Base-by-base conservation (phyloP, 2,797 vertebrate species). In the Neosalanx taihuensis region DNA sequence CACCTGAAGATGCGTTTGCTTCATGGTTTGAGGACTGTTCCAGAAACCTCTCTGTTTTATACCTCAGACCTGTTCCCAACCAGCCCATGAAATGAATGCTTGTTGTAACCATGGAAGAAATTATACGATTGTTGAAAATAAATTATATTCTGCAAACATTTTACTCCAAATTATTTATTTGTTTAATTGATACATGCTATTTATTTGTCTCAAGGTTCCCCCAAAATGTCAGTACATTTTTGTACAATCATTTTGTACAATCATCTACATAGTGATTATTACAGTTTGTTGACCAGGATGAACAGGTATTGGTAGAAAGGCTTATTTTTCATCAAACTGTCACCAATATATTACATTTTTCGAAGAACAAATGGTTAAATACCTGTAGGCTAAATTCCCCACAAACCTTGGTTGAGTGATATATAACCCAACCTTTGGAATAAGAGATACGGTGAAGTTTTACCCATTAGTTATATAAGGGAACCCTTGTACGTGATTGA, bases 111-210 rank as follows among this genome's bases (percentile, higher is more conserved):
- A 7, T 72, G 33, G 59, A 46, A 56, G 6, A 46, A 74, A 66
- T 76, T 64, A 56, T 20, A 72, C 68, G 41, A 46, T n/a, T n/a
- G 9, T 58, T 67, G 60, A 57, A 70, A 76, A 76, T 74, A 83
- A 83, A 84, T 79, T 57, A 66, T 72, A 58, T 74, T 79, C 63
- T 72, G 76, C 76, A 74, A 46, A 46, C 41, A 46, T 46, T 46
- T 46, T 46, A 46, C 41, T 46, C 41, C 12, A 46, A 46, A 46
- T 46, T 9, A 13, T 46, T 46, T 35, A 35, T 35, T 35, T 41
- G 37, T 10, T 41, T 41, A 41, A 41, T 41, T 41, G 12, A 10
- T 41, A 41, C 37, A 41, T 41, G 37, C 37, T 46, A 46, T 12
- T 46, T 46, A 46, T 46, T 68, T 10, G 49, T 67, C 46, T 51